These are phyloP conservation scores for Venustaconcha ellipsiformis DNA, from an alignment of 1,140 invertebrate genomes.

Conservation along the genomic window DNA sequence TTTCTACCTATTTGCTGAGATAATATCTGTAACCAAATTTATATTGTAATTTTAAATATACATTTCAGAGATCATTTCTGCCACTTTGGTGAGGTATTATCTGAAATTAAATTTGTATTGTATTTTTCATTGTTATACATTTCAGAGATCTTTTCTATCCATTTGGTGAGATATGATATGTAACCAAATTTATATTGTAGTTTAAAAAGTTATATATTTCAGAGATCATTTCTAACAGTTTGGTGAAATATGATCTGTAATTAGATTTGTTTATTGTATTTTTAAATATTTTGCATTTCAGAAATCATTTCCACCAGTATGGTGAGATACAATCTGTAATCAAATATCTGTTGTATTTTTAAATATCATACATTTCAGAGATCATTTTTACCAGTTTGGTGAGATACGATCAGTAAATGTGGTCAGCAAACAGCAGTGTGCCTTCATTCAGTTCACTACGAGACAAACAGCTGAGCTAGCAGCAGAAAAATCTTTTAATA, in stretches of 20 bases:
- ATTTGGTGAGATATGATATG: no score
- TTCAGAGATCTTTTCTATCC: no score
- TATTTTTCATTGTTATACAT: no score
- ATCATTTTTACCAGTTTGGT: conserved; percentile 99
- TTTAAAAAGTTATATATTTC: conserved; percentile 24
- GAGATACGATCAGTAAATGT: conserved; percentile 95
- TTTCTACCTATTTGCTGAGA: no score
- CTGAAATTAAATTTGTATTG: conserved; percentile 73
- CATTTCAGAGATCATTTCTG: conserved; percentile 88
- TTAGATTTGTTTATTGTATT: no score
- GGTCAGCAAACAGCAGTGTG: conserved; percentile 94
- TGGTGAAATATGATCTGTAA: conserved; percentile 96
- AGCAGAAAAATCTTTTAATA: conserved; percentile 97
- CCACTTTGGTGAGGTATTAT: conserved; percentile 98
- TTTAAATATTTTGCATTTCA: no score
- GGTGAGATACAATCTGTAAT: no score
- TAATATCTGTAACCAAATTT: no score
- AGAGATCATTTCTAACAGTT: conserved; percentile 97
- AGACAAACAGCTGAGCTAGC: conserved; percentile 90
- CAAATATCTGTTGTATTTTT: no score
- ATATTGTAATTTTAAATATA: not conserved
- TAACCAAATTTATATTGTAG: no score
- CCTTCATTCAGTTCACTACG: conserved; percentile 96
- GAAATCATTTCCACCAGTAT: no score
- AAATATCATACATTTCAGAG: conserved; percentile 69